Evolutionary conservation across 1,140 invertebrate species (phyloP).

Genomic region (Cotesia chilonis): DNA sequence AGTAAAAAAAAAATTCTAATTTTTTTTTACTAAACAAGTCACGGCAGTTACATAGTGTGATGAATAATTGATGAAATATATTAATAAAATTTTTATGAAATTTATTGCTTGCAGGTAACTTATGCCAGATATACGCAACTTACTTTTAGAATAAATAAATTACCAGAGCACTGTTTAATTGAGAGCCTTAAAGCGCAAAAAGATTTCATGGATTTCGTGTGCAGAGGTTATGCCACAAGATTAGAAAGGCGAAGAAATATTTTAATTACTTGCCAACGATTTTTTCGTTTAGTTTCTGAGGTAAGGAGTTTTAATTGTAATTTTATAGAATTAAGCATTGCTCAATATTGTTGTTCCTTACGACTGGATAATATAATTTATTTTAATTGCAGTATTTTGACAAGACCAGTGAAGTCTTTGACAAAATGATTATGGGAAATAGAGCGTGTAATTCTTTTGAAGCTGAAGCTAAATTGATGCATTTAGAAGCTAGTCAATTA

Average conservation of each 20-base stretch:
- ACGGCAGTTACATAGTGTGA: no score
- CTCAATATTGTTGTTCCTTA: slow-evolving; percentile 31
- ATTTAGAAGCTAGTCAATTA: slow-evolving; percentile 67
- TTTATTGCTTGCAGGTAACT: slow-evolving; percentile 65
- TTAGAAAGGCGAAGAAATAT: slow-evolving; percentile 78
- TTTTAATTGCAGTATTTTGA: slow-evolving; percentile 69
- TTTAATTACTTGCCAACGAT: slow-evolving; percentile 79
- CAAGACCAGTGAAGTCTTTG: slow-evolving; percentile 73
- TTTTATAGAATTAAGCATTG: slow-evolving; percentile 15
- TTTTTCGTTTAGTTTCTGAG: slow-evolving; percentile 79
- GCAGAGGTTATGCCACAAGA: slow-evolving; percentile 79
- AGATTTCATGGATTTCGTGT: slow-evolving; percentile 84
- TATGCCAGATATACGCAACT: slow-evolving; percentile 81
- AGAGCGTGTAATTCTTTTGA: slow-evolving; percentile 68
- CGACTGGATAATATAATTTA: slow-evolving; percentile 16
- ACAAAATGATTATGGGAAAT: slow-evolving; percentile 71
- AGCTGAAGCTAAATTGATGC: slow-evolving; percentile 65
- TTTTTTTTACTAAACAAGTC: no score
- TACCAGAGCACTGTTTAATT: slow-evolving; percentile 66
- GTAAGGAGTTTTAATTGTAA: slow-evolving; percentile 52
- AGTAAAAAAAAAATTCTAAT: no score
- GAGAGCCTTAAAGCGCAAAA: slow-evolving; percentile 73
- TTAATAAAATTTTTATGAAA: not conserved
- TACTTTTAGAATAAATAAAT: slow-evolving; percentile 73
- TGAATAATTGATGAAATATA: no score